These are phyloP conservation scores for Romanomermis culicivorax DNA, from an alignment of 2,888 invertebrate species.

Conservation along the genomic window DNA sequence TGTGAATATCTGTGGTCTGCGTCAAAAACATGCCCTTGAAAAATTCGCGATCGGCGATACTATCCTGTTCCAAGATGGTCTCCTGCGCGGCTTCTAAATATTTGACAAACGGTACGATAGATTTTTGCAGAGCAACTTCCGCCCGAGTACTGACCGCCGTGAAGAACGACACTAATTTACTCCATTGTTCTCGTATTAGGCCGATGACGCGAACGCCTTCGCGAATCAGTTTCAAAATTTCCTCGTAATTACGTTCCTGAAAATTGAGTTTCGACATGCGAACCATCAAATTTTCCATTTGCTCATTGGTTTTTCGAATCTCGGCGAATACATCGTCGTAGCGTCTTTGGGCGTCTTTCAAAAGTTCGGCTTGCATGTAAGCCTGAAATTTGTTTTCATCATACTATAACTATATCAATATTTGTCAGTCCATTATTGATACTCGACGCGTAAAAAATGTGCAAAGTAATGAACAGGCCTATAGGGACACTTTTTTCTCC, in stretches of 20 bases:
- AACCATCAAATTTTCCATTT: conserved; percentile 1
- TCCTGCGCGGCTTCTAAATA: neutral
- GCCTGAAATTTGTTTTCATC: conserved; percentile 2
- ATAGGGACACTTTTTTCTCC: too few relatives aligned
- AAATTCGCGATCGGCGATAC: neutral
- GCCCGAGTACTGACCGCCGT: neutral
- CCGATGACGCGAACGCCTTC: conserved; percentile 2
- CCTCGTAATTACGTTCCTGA: conserved; percentile 2
- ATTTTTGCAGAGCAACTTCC: conserved; percentile 6
- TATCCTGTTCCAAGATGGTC: neutral
- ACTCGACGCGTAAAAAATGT: too few relatives aligned
- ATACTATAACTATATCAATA: too few relatives aligned
- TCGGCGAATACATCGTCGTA: conserved; percentile 1
- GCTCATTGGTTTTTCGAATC: neutral
- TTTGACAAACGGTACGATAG: conserved; percentile 1
- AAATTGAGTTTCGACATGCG: neutral
- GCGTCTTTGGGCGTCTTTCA: neutral
- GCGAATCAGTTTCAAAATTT: conserved; percentile 4
- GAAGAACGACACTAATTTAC: conserved; percentile 4
- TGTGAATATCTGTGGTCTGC: conserved; percentile 4
- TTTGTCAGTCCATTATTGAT: too few relatives aligned
- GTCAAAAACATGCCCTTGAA: neutral
- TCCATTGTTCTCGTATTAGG: conserved; percentile 8
- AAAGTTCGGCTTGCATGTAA: neutral
- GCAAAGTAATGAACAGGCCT: too few relatives aligned